These are phyloP conservation scores for Metallyticus violacea DNA, from an alignment of 2,888 invertebrate species.

Conservation along the genomic window DNA sequence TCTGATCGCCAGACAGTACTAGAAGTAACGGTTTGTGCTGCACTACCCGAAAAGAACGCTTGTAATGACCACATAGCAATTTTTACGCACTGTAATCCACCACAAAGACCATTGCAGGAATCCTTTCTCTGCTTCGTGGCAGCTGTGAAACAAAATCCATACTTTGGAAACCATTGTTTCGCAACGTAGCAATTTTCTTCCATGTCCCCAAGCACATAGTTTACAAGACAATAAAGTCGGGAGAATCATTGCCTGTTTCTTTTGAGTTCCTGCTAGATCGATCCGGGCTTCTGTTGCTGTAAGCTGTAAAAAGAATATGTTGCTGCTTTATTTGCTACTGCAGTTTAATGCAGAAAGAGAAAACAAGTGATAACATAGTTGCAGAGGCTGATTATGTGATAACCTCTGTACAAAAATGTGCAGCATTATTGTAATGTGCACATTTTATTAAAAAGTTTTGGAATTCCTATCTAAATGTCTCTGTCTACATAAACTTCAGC, in stretches of 20 bases:
- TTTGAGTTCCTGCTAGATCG: background rate
- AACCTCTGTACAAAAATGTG: too few species aligned
- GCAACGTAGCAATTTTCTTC: background rate
- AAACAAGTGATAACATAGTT: too few species aligned
- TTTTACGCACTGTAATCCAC: background rate
- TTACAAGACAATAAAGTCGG: background rate
- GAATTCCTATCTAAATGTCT: too few species aligned
- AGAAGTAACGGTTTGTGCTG: too few species aligned
- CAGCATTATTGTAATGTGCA: too few species aligned
- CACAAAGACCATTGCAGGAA: background rate
- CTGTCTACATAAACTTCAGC: too few species aligned
- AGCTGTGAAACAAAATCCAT: background rate
- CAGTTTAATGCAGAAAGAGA: too few species aligned
- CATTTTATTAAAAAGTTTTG: too few species aligned
- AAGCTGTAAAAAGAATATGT: background rate
- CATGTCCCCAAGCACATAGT: background rate
- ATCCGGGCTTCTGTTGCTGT: background rate
- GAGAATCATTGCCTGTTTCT: background rate
- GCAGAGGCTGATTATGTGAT: too few species aligned
- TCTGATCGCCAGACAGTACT: too few species aligned
- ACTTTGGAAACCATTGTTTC: background rate
- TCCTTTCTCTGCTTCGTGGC: background rate
- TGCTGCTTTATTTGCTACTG: background rate
- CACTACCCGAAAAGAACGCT: background rate
- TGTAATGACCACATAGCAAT: background rate